A percentile compares a stretch with the other conserved stretches of the same genome.
Evolutionary conservation across 2,888 invertebrate genomes (phyloP).

Genomic region (Argyresthia goedartella): DNA sequence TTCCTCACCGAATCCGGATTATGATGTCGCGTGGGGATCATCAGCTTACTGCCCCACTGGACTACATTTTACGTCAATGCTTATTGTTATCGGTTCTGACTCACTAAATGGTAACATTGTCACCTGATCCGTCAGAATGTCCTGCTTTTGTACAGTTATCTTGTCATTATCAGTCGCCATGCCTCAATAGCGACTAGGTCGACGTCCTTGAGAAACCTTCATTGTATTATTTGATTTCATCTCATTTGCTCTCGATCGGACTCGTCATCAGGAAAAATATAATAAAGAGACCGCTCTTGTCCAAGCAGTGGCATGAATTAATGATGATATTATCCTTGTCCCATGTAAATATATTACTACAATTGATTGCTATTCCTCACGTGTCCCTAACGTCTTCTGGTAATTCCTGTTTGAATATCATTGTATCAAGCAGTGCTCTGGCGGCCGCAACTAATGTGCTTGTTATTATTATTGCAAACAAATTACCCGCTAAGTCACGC

Average conservation of each 20-base stretch:
- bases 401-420: slow-evolving; percentile 35
- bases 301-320: neutral
- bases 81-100: too few species aligned
- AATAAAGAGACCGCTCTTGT: slow-evolving; percentile 1
- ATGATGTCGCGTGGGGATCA: too few species aligned
- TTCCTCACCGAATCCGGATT: too few species aligned
- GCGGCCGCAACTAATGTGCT: slow-evolving; percentile 23
- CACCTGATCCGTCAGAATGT: neutral
- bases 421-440: slow-evolving; percentile 32
- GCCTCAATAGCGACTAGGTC: neutral
- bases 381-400: slow-evolving; percentile 34
- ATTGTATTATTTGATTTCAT: neutral
- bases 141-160: neutral
- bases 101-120: too few species aligned
- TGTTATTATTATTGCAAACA: slow-evolving; percentile 25
- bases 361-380: slow-evolving; percentile 57
- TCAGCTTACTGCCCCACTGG: too few species aligned
- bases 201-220: neutral
- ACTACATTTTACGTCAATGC: too few species aligned
- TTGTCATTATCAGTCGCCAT: slow-evolving; percentile 1
- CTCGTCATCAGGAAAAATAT: neutral
- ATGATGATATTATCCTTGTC: slow-evolving; percentile 33
- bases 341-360: slow-evolving; percentile 30
- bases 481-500: slow-evolving; percentile 25
- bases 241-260: neutral